These are phyloP conservation scores for Hyppa rectilinea DNA, from an alignment of 2,888 invertebrate genomes.

Conservation along the genomic window DNA sequence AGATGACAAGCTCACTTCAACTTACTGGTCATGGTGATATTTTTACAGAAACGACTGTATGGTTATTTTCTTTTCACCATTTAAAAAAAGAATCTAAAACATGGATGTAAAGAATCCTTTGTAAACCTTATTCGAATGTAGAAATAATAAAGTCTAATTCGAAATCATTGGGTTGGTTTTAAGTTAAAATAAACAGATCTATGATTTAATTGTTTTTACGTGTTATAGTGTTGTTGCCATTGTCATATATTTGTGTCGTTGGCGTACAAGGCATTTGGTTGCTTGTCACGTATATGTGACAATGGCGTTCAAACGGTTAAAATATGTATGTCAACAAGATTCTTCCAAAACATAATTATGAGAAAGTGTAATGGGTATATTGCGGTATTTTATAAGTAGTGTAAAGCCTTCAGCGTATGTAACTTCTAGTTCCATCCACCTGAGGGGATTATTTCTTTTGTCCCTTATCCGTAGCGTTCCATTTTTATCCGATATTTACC, in stretches of 20 bases:
- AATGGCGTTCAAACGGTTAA: no score
- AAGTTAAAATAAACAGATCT: not conserved
- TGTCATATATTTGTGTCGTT: no score
- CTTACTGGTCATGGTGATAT: no score
- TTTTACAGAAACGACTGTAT: no score
- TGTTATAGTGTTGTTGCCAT: no score
- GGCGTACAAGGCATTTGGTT: no score
- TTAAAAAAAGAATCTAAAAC: conserved; percentile 14
- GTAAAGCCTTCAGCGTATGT: conserved; percentile 25
- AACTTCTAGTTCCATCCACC: conserved; percentile 18
- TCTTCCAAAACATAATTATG: conserved; percentile 2
- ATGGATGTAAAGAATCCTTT: not conserved
- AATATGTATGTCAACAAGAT: not conserved
- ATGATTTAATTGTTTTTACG: no score
- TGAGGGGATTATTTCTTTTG: conserved; percentile 38
- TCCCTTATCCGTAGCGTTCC: conserved; percentile 20
- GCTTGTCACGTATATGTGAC: no score
- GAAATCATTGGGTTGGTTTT: not conserved
- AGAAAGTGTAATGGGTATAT: conserved; percentile 2
- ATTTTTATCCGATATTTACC: conserved; percentile 40
- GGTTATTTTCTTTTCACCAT: not conserved
- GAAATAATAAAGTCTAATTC: not conserved
- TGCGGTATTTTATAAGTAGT: conserved; percentile 32
- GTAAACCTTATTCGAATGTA: not conserved
- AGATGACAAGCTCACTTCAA: no score